Evolutionary conservation across 2,113 vertebrate species (phyloP).

Genomic region (Raphicerus campestris): DNA sequence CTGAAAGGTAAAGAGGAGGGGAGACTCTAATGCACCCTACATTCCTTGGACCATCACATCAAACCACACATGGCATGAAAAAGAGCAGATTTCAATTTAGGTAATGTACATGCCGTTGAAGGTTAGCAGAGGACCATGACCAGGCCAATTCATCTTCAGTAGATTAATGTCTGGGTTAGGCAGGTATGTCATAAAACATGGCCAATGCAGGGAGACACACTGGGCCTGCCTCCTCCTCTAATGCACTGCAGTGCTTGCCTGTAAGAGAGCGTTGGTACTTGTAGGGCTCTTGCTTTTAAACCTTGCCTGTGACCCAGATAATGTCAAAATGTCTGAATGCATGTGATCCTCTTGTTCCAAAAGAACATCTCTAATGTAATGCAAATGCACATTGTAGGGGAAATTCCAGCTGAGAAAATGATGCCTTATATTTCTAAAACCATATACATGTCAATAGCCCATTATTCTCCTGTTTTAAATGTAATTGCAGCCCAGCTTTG

Average conservation of each 20-base stretch:
- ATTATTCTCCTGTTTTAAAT: conserved; percentile 85
- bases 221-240: conserved; percentile 67
- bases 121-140: conserved; percentile 76
- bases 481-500: conserved; percentile 82
- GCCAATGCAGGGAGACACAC: conserved; percentile 66
- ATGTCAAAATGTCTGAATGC: conserved; percentile 82
- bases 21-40: conserved; percentile 67
- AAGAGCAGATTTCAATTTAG: conserved; percentile 81
- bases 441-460: conserved; percentile 86
- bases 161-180: conserved; percentile 81
- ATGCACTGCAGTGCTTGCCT: conserved; percentile 70
- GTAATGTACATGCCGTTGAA: conserved; percentile 76
- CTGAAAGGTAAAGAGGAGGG: conserved; percentile 74
- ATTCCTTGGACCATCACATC: conserved; percentile 73
- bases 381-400: conserved; percentile 83
- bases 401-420: conserved; percentile 88
- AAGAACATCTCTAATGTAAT: conserved; percentile 85
- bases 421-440: conserved; percentile 85
- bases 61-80: conserved; percentile 71
- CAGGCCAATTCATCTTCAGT: conserved; percentile 78
- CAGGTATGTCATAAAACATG: conserved; percentile 82
- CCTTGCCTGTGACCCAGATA: conserved; percentile 83
- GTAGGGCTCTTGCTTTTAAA: conserved; percentile 80
- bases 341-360: conserved; percentile 75
- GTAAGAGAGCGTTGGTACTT: conserved; percentile 69